A percentile compares a stretch with the other conserved stretches of the same genome.
Conservation (phyloP, 92 coral and sea anemone species). For the Palythoa grandiflora region DNA sequence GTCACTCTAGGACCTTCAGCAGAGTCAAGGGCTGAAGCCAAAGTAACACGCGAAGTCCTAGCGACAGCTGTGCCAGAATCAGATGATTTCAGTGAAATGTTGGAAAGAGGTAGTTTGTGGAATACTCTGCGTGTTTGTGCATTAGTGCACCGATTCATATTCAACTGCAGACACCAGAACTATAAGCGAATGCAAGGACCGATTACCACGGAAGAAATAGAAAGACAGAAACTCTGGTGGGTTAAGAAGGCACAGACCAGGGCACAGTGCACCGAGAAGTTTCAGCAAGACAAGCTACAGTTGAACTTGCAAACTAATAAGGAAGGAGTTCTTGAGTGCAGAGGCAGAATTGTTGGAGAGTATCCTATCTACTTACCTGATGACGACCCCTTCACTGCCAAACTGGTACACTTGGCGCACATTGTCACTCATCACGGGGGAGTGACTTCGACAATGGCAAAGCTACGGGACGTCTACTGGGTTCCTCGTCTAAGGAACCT, state of each 20-base stretch:
- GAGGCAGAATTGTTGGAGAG: not conserved
- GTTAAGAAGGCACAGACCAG: not conserved
- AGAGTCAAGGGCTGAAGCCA: not conserved
- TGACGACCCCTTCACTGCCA: not conserved
- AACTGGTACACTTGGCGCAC: not conserved
- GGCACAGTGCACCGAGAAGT: not conserved
- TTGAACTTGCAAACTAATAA: constrained; percentile 17
- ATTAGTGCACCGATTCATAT: not conserved
- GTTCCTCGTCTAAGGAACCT: constrained; percentile 29
- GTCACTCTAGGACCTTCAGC: not conserved
- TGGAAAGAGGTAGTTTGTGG: not conserved
- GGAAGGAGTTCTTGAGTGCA: not conserved
- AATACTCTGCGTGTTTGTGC: not conserved
- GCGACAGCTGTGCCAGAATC: not conserved
- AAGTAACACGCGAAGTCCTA: constrained; percentile 11
- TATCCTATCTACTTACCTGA: not conserved
- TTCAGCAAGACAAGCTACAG: constrained; percentile 19
- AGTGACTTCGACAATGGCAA: not conserved
- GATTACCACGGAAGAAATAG: constrained; percentile 22
- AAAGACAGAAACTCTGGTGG: not conserved
- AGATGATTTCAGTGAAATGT: not conserved
- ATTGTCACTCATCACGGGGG: not conserved
- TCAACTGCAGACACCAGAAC: constrained; percentile 9
- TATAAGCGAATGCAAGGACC: constrained; percentile 21
- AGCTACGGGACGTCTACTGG: constrained; percentile 28